Conservation (phyloP, 1,140 invertebrate genomes). For the Drosophila pachea region DNA sequence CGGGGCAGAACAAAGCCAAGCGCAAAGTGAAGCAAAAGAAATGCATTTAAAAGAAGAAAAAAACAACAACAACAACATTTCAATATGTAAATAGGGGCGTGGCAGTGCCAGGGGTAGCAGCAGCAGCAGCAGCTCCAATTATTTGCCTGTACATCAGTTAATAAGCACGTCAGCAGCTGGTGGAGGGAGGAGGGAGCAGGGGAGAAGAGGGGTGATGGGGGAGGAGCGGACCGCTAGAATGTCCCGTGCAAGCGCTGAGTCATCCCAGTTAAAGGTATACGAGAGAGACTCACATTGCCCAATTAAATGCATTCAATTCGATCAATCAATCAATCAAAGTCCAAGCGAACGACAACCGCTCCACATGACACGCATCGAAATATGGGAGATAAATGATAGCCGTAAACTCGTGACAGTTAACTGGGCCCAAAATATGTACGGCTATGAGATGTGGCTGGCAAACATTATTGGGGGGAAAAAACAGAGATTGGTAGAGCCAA, state of each 20-base stretch:
- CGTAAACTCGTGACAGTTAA: background rate
- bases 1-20: background rate
- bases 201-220: no score
- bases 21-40: no score
- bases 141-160: conserved; percentile 31
- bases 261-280: background rate
- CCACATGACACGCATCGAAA: conserved; percentile 4
- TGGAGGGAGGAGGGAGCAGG: no score
- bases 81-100: no score
- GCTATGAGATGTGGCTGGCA: background rate
- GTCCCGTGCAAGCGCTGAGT: conserved; percentile 5
- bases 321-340: conserved; percentile 31
- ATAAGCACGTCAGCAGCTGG: conserved; percentile 27
- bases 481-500: no score
- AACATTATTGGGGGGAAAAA: no score
- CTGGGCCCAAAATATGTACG: background rate
- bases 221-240: no score
- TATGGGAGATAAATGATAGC: conserved; percentile 17
- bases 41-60: background rate
- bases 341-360: background rate
- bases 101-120: background rate
- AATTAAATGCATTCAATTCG: background rate
- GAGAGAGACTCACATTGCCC: background rate
- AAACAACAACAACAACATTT: background rate
- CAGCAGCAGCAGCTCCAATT: background rate